Conservation (phyloP, 2,113 vertebrate species). For the Blennius ocellaris region DNA sequence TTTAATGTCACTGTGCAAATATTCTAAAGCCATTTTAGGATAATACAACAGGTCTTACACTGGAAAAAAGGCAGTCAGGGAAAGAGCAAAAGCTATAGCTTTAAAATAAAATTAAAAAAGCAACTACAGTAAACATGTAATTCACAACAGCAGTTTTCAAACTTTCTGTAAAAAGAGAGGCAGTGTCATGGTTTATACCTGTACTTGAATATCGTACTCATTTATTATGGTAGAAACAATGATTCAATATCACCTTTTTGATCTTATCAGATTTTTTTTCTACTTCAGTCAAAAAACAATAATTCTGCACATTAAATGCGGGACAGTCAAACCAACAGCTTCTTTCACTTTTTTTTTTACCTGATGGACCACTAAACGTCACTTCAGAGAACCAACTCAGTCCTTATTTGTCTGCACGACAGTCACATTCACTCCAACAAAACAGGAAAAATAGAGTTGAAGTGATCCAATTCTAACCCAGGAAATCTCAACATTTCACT, state of each 20-base stretch:
- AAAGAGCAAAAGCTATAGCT: constrained; percentile 7
- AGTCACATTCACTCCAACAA: too few relatives aligned
- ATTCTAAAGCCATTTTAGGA: constrained; percentile 45
- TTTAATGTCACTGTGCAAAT: constrained; percentile 56
- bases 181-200: constrained; percentile 28
- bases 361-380: too few relatives aligned
- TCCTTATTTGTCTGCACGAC: too few relatives aligned
- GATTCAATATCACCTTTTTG: background rate
- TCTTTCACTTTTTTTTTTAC: background rate
- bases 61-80: background rate
- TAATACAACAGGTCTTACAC: background rate
- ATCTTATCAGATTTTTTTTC: background rate
- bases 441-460: too few relatives aligned
- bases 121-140: constrained; percentile 18
- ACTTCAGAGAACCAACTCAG: too few relatives aligned
- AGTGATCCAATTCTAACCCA: too few relatives aligned
- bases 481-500: too few relatives aligned
- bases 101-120: constrained; percentile 14
- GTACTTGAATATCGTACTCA: constrained; percentile 1
- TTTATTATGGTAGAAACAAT: background rate
- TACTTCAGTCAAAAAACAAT: background rate
- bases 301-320: background rate
- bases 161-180: constrained; percentile 15
- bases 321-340: background rate
- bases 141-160: constrained; percentile 24